Evolutionary conservation across 2,113 vertebrate genomes (phyloP).

Genomic region (Cathartes aura): DNA sequence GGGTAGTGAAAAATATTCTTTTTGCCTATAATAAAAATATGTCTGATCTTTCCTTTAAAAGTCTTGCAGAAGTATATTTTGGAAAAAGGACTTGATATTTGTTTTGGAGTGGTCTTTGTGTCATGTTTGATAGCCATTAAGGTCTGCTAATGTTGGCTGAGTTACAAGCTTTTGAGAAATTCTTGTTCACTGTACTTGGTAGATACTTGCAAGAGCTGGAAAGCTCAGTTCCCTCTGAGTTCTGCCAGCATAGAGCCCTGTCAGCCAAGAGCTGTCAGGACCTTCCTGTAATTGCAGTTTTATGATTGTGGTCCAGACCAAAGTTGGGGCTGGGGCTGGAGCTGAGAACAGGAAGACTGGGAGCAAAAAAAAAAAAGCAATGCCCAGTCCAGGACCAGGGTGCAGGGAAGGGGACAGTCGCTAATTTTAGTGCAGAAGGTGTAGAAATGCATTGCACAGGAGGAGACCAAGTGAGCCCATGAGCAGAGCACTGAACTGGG

Average conservation of each 20-base stretch:
- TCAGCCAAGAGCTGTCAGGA: conserved; percentile 7
- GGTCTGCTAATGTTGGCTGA: neutral
- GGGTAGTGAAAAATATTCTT: neutral
- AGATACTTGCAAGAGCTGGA: neutral
- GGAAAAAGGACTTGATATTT: neutral
- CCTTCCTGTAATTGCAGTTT: neutral
- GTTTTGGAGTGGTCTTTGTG: neutral
- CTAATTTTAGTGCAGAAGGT: neutral
- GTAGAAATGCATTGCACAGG: neutral
- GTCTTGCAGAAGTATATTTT: neutral
- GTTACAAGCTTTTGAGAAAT: conserved; percentile 3
- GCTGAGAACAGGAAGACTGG: neutral
- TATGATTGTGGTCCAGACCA: neutral
- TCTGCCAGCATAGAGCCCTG: conserved; percentile 3
- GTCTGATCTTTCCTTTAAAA: neutral
- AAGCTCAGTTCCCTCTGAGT: neutral
- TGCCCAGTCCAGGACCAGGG: neutral
- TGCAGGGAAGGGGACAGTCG: neutral
- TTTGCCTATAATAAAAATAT: neutral
- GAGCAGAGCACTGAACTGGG: neutral
- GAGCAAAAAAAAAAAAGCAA: neutral
- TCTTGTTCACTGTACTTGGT: neutral
- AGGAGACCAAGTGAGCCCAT: neutral
- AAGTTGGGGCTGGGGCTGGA: neutral
- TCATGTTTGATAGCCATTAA: neutral